Percentiles rank a stretch among this genome's conserved stretches.
phyloP scores from a whole-genome alignment of 2,113 vertebrate species.

The Lucifuga dentata region DNA sequence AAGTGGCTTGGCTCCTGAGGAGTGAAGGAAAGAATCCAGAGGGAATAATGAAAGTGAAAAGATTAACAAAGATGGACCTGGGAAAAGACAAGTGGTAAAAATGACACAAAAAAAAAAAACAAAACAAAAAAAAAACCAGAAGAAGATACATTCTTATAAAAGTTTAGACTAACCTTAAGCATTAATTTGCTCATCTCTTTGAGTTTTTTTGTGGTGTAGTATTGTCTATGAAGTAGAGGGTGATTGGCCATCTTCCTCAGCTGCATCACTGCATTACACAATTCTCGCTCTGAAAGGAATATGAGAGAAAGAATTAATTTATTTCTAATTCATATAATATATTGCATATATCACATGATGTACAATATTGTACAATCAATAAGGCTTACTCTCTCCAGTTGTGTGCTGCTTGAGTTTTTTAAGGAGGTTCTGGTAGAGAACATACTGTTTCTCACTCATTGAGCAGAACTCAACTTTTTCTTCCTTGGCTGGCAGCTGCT shows the following conservation, averaged over 20 bases:
- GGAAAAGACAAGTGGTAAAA: no score
- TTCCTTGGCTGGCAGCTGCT: conserved; percentile 92
- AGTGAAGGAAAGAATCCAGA: background rate
- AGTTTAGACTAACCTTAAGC: conserved; percentile 86
- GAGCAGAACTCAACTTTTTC: conserved; percentile 87
- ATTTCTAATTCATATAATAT: background rate
- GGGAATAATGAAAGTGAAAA: no score
- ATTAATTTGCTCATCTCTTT: conserved; percentile 92
- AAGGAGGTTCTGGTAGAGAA: conserved; percentile 87
- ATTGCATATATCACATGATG: background rate
- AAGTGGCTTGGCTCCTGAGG: conserved; percentile 92
- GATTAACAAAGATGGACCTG: no score
- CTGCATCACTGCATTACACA: conserved; percentile 97
- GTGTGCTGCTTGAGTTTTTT: conserved; percentile 86
- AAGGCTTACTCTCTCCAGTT: conserved; percentile 77
- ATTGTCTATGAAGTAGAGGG: conserved; percentile 94
- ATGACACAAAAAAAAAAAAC: background rate
- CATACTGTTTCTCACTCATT: conserved; percentile 92
- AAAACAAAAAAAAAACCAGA: background rate
- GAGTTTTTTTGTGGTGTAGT: conserved; percentile 92
- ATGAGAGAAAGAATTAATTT: background rate
- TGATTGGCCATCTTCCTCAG: conserved; percentile 99
- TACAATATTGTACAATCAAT: background rate
- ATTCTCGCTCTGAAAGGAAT: conserved; percentile 83
- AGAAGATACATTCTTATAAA: background rate